Evolutionary conservation across 2,888 invertebrate species (phyloP), one percentile per base, ranked within the genome.

Genomic region (Autographa gamma): DNA sequence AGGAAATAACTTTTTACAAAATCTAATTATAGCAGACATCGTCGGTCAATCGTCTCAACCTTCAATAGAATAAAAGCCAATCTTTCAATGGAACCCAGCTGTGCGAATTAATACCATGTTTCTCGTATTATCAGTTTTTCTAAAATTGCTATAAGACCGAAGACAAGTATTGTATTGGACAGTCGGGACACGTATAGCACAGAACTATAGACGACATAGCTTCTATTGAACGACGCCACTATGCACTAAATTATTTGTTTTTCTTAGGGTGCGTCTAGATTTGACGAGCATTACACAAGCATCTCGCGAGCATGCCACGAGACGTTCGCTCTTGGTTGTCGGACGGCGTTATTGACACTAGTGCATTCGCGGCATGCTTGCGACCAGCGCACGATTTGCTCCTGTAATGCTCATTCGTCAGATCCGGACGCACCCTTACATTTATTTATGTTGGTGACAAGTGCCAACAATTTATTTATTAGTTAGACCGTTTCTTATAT

Each of bases 221-320:
- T 74, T 77, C 74, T 80, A 79, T 84, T 82, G 76, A 77, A 80
- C 80, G 73, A 65, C 78, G 69, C 14, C 79, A 76, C 79, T 84
- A 83, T 86, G 85, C 80, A 82, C 82, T 80, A 63, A 74, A 71
- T 69, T 81, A 84, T 88, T 52, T 85, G 86, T 86, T 87, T 86
- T 79, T 82, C 66, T 82, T 25, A 25, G 25, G 25, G 25, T 25
- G 25, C 25, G 25, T 25, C 25, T 3, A 25, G 25, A 3, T 3
- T 3, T 25, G 25, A 25, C 25, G 25, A 25, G 25, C 25, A 25
- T 25, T 25, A 25, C 25, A 25, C 25, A 3, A 25, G 25, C 1
- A 25, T 1, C 25, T 25, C 25, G 25, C 25, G 25, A 25, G 25
- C 25, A 25, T 25, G 25, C 25, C 25, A 3, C 25, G 25, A 25